These are phyloP conservation scores for Saxicola maurus DNA, from an alignment of 2,797 vertebrate species.

Conservation along the genomic window DNA sequence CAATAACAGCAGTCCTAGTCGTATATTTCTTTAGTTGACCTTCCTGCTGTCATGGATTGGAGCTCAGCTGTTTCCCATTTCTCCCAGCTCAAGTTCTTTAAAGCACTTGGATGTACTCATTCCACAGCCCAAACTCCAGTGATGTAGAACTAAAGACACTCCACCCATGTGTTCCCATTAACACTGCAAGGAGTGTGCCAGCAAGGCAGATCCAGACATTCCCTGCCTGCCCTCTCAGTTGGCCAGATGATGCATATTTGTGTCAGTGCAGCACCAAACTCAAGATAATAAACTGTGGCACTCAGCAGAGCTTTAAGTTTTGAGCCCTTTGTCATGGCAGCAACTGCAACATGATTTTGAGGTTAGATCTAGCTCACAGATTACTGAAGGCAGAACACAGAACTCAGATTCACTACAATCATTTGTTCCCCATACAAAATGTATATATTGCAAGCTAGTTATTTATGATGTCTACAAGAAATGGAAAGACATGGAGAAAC, in stretches of 20 bases:
- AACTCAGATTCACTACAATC: background rate
- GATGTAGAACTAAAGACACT: background rate
- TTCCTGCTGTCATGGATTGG: background rate
- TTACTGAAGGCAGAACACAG: background rate
- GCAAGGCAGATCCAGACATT: background rate
- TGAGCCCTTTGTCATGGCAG: background rate
- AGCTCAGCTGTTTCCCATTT: background rate
- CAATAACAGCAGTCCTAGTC: background rate
- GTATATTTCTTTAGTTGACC: background rate
- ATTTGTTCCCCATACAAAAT: background rate
- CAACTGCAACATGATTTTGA: background rate
- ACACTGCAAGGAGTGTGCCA: background rate
- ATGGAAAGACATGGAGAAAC: background rate
- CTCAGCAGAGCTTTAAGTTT: background rate
- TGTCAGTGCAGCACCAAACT: background rate
- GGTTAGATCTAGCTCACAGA: background rate
- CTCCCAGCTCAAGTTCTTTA: background rate
- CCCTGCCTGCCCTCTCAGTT: background rate
- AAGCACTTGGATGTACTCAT: background rate
- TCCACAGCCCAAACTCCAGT: background rate
- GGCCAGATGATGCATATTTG: background rate
- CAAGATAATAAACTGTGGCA: background rate
- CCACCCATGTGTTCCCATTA: background rate
- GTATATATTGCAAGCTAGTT: background rate
- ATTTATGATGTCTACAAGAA: background rate